Evolutionary conservation across 2,888 invertebrate genomes (phyloP).

Genomic region (Agrochola circellaris): DNA sequence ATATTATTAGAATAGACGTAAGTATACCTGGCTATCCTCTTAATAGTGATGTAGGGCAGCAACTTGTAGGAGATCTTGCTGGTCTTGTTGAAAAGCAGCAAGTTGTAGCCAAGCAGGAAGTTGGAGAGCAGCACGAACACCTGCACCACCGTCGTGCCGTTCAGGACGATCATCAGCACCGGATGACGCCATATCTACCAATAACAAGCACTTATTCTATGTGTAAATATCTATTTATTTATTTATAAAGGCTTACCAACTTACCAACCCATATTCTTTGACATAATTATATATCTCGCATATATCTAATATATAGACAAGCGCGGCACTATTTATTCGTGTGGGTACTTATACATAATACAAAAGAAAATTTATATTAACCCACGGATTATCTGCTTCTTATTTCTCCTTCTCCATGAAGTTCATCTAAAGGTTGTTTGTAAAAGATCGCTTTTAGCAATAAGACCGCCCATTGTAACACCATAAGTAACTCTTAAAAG

Average conservation of each 20-base stretch:
- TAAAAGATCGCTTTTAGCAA: too few species aligned
- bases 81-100: slow-evolving; percentile 73
- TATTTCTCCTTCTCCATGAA: neutral
- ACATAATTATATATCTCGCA: too few species aligned
- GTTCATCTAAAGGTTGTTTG: neutral
- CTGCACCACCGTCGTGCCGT: slow-evolving; percentile 81
- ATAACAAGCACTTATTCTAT: too few species aligned
- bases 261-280: too few species aligned
- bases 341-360: neutral
- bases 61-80: slow-evolving; percentile 65
- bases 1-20: neutral
- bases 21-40: slow-evolving; percentile 70
- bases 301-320: too few species aligned
- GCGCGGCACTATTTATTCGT: neutral
- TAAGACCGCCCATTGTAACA: too few species aligned
- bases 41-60: slow-evolving; percentile 72
- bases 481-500: too few species aligned
- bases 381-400: neutral
- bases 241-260: too few species aligned
- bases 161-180: slow-evolving; percentile 76
- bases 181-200: slow-evolving; percentile 73
- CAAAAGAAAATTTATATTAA: neutral
- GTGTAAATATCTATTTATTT: too few species aligned
- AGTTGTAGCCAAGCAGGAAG: slow-evolving; percentile 80
- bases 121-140: slow-evolving; percentile 79